phyloP scores from a whole-genome alignment of 2,888 invertebrate species.

The Nomada flava region DNA sequence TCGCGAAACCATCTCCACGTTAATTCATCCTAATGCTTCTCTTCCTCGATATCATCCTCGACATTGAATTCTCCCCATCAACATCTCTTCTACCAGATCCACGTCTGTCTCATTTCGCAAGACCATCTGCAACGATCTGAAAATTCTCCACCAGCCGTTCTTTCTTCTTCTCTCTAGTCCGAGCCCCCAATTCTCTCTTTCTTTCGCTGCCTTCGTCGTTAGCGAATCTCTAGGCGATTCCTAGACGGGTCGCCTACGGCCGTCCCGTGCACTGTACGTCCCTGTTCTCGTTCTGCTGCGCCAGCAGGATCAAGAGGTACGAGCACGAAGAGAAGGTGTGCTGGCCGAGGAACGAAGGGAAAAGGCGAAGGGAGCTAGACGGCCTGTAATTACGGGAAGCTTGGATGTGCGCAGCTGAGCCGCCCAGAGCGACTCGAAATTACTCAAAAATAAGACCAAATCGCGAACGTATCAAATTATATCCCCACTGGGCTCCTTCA shows the following conservation, averaged over 20 bases:
- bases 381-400: constrained; percentile 61
- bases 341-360: constrained; percentile 6
- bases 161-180: not conserved
- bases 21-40: not conserved
- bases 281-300: constrained; percentile 7
- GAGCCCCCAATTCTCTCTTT: not conserved
- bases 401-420: constrained; percentile 66
- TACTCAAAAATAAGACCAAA: constrained; percentile 82
- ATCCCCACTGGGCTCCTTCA: constrained; percentile 49
- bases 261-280: constrained; percentile 20
- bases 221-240: constrained; percentile 70
- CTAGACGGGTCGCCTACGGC: constrained; percentile 75
- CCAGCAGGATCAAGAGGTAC: not conserved
- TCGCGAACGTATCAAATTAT: constrained; percentile 80
- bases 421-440: constrained; percentile 81
- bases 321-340: not conserved
- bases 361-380: constrained; percentile 40
- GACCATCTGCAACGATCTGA: not conserved
- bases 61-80: not conserved
- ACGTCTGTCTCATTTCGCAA: not conserved
- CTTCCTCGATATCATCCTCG: not conserved
- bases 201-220: constrained; percentile 32
- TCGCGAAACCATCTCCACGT: not conserved
- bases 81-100: not conserved
- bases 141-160: not conserved